phyloP scores from a whole-genome alignment of 2,113 vertebrate genomes.

The Apistogramma diplotaenia region DNA sequence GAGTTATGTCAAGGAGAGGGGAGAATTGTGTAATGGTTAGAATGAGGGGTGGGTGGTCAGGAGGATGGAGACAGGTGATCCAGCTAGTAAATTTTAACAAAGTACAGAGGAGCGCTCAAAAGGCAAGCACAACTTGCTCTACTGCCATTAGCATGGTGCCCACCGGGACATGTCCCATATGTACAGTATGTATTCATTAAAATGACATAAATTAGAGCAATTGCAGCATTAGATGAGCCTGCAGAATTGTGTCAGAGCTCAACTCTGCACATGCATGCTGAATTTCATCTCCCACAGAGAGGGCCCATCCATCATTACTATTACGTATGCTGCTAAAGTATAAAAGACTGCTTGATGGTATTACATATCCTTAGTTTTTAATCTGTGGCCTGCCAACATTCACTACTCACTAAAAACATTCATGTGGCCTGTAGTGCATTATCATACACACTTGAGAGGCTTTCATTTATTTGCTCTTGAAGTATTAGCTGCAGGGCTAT shows the following conservation, averaged over 20 bases:
- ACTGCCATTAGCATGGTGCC: not conserved
- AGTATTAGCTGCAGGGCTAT: slow-evolving; percentile 37
- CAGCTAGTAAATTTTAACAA: slow-evolving; percentile 44
- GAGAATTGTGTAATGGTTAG: slow-evolving; percentile 26
- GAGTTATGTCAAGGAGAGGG: slow-evolving; percentile 24
- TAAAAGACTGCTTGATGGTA: slow-evolving; percentile 47
- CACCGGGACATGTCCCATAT: slow-evolving; percentile 15
- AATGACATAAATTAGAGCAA: slow-evolving; percentile 61
- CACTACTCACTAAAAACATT: slow-evolving; percentile 31
- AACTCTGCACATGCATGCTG: not conserved
- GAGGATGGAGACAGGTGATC: slow-evolving; percentile 19
- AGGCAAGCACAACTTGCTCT: slow-evolving; percentile 26
- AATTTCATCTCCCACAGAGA: slow-evolving; percentile 1
- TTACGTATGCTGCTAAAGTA: slow-evolving; percentile 36
- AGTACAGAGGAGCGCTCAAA: slow-evolving; percentile 40
- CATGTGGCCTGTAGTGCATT: slow-evolving; percentile 27
- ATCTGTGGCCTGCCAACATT: slow-evolving; percentile 32
- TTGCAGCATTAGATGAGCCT: slow-evolving; percentile 36
- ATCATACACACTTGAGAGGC: slow-evolving; percentile 36
- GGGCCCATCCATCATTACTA: slow-evolving; percentile 34
- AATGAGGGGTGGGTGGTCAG: slow-evolving; percentile 1
- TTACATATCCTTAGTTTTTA: slow-evolving; percentile 33
- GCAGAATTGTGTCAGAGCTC: slow-evolving; percentile 9
- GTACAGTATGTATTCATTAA: slow-evolving; percentile 41
- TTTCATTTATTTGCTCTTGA: slow-evolving; percentile 57